Conservation (phyloP, 2,113 vertebrate genomes). For the Dromaius novaehollandiae region DNA sequence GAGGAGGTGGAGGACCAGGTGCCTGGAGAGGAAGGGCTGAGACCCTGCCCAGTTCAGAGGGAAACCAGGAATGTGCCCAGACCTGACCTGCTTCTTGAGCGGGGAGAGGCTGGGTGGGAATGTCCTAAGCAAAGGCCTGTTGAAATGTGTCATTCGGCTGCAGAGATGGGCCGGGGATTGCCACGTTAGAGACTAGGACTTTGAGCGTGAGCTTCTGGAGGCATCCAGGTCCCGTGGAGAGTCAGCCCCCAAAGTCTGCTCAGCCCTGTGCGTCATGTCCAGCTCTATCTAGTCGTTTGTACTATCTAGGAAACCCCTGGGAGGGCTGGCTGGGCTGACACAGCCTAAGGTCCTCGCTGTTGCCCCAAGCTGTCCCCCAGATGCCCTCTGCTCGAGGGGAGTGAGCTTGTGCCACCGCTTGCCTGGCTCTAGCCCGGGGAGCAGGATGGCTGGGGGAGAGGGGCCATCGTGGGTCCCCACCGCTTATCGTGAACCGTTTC, state of each 20-base stretch:
- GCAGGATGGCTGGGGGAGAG: accelerated
- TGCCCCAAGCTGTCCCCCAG: background rate
- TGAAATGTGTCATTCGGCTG: background rate
- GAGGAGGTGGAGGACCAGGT: background rate
- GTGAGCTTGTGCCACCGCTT: background rate
- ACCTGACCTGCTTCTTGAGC: background rate
- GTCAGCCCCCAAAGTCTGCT: background rate
- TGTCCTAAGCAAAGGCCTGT: background rate
- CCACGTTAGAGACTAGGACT: background rate
- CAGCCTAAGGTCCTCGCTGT: background rate
- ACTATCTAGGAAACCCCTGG: background rate
- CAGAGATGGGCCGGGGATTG: background rate
- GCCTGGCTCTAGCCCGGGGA: background rate
- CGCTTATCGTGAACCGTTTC: background rate
- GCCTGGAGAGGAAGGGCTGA: background rate
- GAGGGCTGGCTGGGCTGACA: background rate
- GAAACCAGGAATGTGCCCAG: background rate
- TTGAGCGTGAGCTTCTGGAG: background rate
- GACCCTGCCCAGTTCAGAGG: background rate
- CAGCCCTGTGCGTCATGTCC: slow-evolving; percentile 8
- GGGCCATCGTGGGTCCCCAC: background rate
- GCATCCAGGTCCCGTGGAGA: background rate
- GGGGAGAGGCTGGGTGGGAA: background rate
- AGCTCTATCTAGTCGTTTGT: background rate
- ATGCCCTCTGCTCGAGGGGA: background rate